Evolutionary conservation across 2,113 vertebrate species (phyloP).

Genomic region (Ovibos moschatus): DNA sequence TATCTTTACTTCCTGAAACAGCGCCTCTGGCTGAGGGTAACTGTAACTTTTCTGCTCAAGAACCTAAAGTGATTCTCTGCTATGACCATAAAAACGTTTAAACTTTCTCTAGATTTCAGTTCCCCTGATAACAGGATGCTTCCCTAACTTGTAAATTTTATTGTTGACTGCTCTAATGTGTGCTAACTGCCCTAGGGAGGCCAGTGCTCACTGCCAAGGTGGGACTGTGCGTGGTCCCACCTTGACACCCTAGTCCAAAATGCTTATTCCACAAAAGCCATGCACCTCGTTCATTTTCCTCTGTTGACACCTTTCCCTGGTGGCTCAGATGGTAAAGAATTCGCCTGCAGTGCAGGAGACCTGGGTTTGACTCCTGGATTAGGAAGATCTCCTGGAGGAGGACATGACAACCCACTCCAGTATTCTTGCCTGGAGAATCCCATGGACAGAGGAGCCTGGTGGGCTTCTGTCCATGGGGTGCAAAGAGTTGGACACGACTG

Average conservation of each 20-base stretch:
- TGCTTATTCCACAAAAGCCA: neutral
- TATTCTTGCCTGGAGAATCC: neutral
- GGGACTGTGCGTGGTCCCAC: neutral
- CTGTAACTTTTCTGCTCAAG: neutral
- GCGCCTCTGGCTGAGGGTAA: neutral
- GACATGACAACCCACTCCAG: neutral
- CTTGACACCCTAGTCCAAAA: neutral
- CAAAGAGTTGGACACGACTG: neutral
- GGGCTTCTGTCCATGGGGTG: neutral
- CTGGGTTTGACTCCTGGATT: neutral
- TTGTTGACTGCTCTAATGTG: neutral
- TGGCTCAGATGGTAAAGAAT: neutral
- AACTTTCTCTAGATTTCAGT: neutral
- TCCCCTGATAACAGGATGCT: neutral
- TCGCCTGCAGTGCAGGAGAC: neutral
- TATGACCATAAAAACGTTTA: neutral
- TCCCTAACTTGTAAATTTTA: neutral
- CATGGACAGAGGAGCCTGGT: neutral
- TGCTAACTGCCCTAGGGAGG: neutral
- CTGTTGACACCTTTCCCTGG: neutral
- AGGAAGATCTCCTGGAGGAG: neutral
- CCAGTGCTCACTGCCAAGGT: neutral
- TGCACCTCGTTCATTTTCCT: neutral
- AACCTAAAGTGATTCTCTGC: neutral
- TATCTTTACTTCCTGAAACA: neutral